Percentiles rank a stretch among this genome's conserved stretches.
phyloP scores from a whole-genome alignment of 1,140 invertebrate genomes.

The Neodiprion virginianus region DNA sequence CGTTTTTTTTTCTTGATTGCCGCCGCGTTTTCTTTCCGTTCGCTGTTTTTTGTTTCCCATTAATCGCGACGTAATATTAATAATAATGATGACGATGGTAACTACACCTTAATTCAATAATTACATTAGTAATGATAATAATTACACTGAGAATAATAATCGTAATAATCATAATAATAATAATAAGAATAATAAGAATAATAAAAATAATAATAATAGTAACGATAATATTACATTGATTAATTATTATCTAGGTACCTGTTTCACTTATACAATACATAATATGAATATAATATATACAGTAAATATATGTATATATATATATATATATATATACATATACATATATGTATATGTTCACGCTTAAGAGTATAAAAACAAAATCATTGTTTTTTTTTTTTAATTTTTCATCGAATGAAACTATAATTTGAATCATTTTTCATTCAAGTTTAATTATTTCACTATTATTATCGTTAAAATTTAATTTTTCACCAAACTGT shows the following conservation, averaged over 20 bases:
- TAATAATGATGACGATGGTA: too few relatives aligned
- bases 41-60: conserved; percentile 4
- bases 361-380: neutral
- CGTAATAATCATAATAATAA: too few relatives aligned
- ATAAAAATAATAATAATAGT: neutral
- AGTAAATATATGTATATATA: neutral
- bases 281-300: neutral
- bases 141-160: neutral
- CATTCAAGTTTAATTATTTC: too few relatives aligned
- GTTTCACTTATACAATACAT: conserved; percentile 3
- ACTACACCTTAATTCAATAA: too few relatives aligned
- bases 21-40: neutral
- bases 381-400: neutral
- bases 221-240: conserved; percentile 35
- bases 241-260: conserved; percentile 34
- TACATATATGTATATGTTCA: neutral
- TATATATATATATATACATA: neutral
- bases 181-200: neutral
- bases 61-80: neutral
- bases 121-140: too few relatives aligned
- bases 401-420: neutral
- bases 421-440: too few relatives aligned
- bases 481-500: conserved; percentile 10
- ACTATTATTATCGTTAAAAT: conserved; percentile 2
- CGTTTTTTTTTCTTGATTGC: neutral